Conservation (phyloP, 2,888 invertebrate genomes). For the Crocallis elinguaria region DNA sequence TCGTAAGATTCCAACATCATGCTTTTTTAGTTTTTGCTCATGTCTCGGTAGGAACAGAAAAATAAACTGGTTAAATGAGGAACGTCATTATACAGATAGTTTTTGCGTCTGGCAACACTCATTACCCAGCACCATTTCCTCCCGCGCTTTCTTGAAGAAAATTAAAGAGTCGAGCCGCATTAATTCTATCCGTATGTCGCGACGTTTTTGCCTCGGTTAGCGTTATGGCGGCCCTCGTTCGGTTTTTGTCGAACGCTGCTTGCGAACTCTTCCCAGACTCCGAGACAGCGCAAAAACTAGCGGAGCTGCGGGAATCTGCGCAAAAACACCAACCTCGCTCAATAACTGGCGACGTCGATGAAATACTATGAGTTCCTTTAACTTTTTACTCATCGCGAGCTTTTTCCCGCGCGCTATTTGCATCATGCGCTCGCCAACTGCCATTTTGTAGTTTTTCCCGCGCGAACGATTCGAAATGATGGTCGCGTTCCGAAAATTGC, state of each 20-base stretch:
- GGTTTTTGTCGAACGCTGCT: constrained; percentile 68
- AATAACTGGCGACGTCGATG: constrained; percentile 81
- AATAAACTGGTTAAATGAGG: constrained; percentile 68
- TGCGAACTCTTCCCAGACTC: constrained; percentile 76
- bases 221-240: constrained; percentile 69
- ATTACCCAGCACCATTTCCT: constrained; percentile 79
- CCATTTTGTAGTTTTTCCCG: constrained; percentile 76
- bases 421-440: constrained; percentile 65
- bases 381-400: constrained; percentile 66
- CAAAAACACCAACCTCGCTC: constrained; percentile 76
- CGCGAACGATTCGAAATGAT: constrained; percentile 58
- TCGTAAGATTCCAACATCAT: constrained; percentile 50
- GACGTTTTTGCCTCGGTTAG: constrained; percentile 60
- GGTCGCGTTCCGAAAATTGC: constrained; percentile 72
- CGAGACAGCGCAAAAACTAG: constrained; percentile 57
- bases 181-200: constrained; percentile 80
- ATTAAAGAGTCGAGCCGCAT: constrained; percentile 82
- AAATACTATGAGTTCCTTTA: constrained; percentile 81
- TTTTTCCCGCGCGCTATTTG: constrained; percentile 78
- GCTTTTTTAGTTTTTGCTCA: constrained; percentile 52
- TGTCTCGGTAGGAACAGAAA: constrained; percentile 50
- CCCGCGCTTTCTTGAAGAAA: constrained; percentile 82
- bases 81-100: constrained; percentile 74
- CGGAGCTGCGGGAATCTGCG: constrained; percentile 64
- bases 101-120: constrained; percentile 78